phyloP scores from a whole-genome alignment of 2,888 invertebrate species.

The Suillia variegata region DNA sequence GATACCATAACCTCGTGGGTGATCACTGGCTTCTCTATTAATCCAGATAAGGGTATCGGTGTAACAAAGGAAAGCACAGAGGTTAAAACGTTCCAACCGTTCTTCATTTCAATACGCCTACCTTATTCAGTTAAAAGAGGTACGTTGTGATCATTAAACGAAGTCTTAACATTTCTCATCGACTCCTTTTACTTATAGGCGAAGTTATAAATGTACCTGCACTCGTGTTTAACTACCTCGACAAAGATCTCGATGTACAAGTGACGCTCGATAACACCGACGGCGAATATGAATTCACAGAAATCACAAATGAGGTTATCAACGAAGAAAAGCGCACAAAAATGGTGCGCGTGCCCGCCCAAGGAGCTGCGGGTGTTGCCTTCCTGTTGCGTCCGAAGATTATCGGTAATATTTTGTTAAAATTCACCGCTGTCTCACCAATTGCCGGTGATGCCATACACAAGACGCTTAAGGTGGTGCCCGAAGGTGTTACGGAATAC shows the following conservation, averaged over 20 bases:
- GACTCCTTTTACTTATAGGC: slow-evolving; percentile 56
- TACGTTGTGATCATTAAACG: slow-evolving; percentile 7
- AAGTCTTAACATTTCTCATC: slow-evolving; percentile 62
- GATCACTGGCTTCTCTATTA: slow-evolving; percentile 79
- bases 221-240: slow-evolving; percentile 85
- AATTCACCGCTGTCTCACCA: slow-evolving; percentile 76
- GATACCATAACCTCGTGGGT: slow-evolving; percentile 85
- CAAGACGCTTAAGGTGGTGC: slow-evolving; percentile 74
- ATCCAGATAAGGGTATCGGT: slow-evolving; percentile 75
- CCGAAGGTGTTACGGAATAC: slow-evolving; percentile 80
- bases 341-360: slow-evolving; percentile 70
- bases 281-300: slow-evolving; percentile 81
- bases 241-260: slow-evolving; percentile 75
- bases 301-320: slow-evolving; percentile 83
- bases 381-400: slow-evolving; percentile 81
- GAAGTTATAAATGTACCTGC: slow-evolving; percentile 87
- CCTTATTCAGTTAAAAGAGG: slow-evolving; percentile 87
- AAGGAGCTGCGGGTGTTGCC: slow-evolving; percentile 75
- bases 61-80: slow-evolving; percentile 70
- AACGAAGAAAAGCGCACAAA: slow-evolving; percentile 81
- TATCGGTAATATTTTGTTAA: slow-evolving; percentile 74
- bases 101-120: slow-evolving; percentile 83
- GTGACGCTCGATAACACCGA: slow-evolving; percentile 81
- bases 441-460: slow-evolving; percentile 80
- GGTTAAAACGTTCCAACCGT: slow-evolving; percentile 77